Evolutionary conservation across 2,888 invertebrate genomes (phyloP).

Genomic region (Acrocera orbiculus): DNA sequence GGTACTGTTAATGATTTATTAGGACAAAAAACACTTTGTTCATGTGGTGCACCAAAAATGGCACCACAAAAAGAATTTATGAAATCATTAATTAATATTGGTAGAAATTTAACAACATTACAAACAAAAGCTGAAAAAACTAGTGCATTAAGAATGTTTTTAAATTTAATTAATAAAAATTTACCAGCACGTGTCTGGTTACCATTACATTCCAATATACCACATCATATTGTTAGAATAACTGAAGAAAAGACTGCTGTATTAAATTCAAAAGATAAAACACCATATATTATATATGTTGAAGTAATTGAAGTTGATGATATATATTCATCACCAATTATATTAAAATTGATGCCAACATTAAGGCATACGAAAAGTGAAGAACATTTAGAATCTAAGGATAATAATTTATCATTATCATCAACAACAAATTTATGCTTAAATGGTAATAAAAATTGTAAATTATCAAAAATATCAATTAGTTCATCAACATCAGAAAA

Average conservation of each 20-base stretch:
- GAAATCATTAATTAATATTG: conserved; percentile 71
- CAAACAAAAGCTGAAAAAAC: conserved; percentile 84
- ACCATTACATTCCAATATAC: conserved; percentile 62
- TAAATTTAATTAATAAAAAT: conserved; percentile 87
- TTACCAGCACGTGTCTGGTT: conserved; percentile 96
- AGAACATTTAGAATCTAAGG: conserved; percentile 55
- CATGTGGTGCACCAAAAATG: conserved; percentile 63
- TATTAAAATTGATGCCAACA: conserved; percentile 73
- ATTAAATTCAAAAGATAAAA: conserved; percentile 79
- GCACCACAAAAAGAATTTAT: conserved; percentile 74
- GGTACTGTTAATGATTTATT: conserved; percentile 60
- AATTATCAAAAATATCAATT: conserved; percentile 13
- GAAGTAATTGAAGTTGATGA: conserved; percentile 84
- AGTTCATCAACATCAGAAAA: conserved; percentile 17
- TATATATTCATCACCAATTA: conserved; percentile 66
- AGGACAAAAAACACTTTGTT: conserved; percentile 58
- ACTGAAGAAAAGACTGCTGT: conserved; percentile 95
- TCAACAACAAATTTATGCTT: conserved; percentile 18
- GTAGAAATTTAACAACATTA: conserved; percentile 61
- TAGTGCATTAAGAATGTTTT: conserved; percentile 77
- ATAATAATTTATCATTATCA: conserved; percentile 15
- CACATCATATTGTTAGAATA: conserved; percentile 90
- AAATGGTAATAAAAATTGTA: no score
- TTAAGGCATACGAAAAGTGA: conserved; percentile 86
- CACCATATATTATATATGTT: conserved; percentile 95